Conservation (phyloP, 2,888 invertebrate species). For the Merodon equestris region DNA sequence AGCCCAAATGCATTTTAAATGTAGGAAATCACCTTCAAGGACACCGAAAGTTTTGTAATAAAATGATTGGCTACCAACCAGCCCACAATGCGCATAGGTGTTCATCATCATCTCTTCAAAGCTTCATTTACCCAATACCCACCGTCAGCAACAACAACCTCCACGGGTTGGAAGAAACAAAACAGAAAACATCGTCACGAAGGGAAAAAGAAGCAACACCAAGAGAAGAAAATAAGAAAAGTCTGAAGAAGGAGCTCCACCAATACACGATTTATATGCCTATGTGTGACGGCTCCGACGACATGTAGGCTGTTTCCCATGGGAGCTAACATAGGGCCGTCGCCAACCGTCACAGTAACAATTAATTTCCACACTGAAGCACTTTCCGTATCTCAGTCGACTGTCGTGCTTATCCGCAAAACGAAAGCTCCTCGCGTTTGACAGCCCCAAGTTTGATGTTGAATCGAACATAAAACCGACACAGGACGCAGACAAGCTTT, state of each 20-base stretch:
- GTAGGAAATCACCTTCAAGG: constrained; percentile 69
- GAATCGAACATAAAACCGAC: constrained; percentile 21
- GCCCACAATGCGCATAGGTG: constrained; percentile 69
- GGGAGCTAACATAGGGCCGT: constrained; percentile 25
- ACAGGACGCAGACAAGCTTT: constrained; percentile 33
- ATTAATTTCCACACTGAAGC: constrained; percentile 54
- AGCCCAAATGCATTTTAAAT: constrained; percentile 71
- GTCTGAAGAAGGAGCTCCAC: constrained; percentile 56
- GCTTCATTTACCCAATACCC: constrained; percentile 22
- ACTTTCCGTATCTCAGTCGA: neutral
- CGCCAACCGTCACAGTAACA: constrained; percentile 46
- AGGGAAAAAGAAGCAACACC: no score
- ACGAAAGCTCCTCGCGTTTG: constrained; percentile 27
- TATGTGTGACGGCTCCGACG: constrained; percentile 39
- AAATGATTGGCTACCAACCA: constrained; percentile 71
- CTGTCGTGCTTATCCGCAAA: constrained; percentile 2
- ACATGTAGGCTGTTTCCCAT: constrained; percentile 24
- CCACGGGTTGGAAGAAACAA: constrained; percentile 57
- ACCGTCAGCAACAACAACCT: constrained; percentile 45
- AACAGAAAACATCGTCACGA: constrained; percentile 40
- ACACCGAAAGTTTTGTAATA: constrained; percentile 69
- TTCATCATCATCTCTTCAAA: constrained; percentile 60
- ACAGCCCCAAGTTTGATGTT: constrained; percentile 6
- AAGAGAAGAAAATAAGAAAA: neutral
- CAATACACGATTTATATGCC: constrained; percentile 68